A percentile compares a stretch with the other conserved stretches of the same genome.
These are phyloP conservation scores for Labroides dimidiatus DNA, from an alignment of 2,797 vertebrate species.

Conservation along the genomic window DNA sequence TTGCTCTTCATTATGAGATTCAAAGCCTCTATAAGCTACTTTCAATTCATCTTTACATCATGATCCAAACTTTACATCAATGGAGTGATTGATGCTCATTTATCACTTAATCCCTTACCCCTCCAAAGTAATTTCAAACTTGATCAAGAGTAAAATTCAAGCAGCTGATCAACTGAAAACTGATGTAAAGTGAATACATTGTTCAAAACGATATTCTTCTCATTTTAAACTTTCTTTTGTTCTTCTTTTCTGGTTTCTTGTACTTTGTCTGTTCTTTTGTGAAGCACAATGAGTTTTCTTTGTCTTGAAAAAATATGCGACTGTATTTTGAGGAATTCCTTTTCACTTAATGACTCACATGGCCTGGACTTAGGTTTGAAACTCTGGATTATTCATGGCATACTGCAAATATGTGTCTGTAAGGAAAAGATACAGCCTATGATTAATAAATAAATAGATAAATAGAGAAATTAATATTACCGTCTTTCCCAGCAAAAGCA, in stretches of 20 bases:
- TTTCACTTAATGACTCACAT: not conserved
- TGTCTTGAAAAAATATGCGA: not conserved
- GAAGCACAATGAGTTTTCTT: not conserved
- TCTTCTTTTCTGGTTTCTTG: slow-evolving; percentile 10
- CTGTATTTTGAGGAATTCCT: slow-evolving; percentile 2
- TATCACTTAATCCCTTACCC: not conserved
- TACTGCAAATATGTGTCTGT: slow-evolving; percentile 21
- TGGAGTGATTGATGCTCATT: not conserved
- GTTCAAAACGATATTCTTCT: not conserved
- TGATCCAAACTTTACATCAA: not conserved
- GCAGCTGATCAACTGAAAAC: not conserved
- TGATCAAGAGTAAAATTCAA: not conserved
- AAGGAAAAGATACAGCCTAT: slow-evolving; percentile 1
- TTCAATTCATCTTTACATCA: not conserved
- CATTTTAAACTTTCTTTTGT: not conserved
- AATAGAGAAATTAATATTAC: not conserved
- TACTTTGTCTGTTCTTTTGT: slow-evolving; percentile 2
- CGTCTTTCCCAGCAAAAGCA: not conserved
- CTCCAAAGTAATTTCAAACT: not conserved
- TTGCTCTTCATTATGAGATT: not conserved
- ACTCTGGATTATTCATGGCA: slow-evolving; percentile 16
- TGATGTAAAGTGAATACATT: not conserved
- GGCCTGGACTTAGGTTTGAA: not conserved
- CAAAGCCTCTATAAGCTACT: not conserved
- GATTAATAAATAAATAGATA: too few relatives aligned